Evolutionary conservation across 2,113 vertebrate genomes (phyloP), one percentile per base, ranked within the genome.

Genomic region (Cochlearius cochlearius): DNA sequence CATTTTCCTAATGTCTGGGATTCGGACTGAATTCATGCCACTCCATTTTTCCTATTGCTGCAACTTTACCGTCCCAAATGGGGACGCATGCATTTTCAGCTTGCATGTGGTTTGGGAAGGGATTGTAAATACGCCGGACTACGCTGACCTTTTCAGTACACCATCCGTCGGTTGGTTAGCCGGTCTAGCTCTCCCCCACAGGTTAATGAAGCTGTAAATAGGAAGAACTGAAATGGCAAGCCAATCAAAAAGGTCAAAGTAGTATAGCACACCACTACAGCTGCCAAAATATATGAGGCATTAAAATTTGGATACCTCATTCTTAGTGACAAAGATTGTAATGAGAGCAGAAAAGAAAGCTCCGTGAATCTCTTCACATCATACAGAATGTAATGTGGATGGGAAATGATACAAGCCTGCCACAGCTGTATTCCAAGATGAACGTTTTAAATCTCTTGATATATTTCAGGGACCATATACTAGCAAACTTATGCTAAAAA

Each of bases 131-230:
- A 86, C 2, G 2, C 55, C 86, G 94, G 89, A 71, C 89, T 89
- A 69, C 0, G 1, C 2, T 95, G 96, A 96, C 91, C 91, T 97
- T 97, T 98, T 94, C 95, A 78, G 4, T 97, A 67, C 90, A 69
- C 30, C 13, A 7, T 52, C 59, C 2, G 8, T 91, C 83, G 87
- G 78, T 81, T 97, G 91, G 96, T 83, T 86, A 84, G 85, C 96
- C 9, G 5, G 71, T 83, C 92, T 84, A 59, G 92, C 91, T 95
- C 88, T 94, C 56, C 87, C 63, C 56, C 72, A 95, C 86, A 96
- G 96, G 97, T 97, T 97, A 97, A 97, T 97, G 94, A 97, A 93
- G 91, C 94, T 96, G 94, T 97, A 97, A 97, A 97, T 95, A 97
- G 83, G 79, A 88, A 86, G 83, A 86, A 81, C 60, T 68, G 82